These are phyloP conservation scores for Pterocles burchelli DNA, from an alignment of 2,113 vertebrate genomes.

Conservation along the genomic window DNA sequence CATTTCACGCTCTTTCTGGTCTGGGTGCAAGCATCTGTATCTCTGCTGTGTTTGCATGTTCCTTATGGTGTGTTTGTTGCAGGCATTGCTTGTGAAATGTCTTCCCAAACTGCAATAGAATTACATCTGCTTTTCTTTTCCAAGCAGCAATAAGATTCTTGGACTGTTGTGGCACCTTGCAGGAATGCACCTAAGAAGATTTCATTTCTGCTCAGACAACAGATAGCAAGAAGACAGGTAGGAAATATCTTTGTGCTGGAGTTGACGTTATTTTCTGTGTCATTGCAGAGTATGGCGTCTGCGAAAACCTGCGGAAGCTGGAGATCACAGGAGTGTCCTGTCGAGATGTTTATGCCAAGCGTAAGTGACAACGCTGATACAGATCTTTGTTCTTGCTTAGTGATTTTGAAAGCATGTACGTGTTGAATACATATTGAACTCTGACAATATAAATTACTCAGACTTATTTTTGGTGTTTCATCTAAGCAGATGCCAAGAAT, in stretches of 20 bases:
- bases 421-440: not conserved
- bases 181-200: not conserved
- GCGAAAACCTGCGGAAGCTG: slow-evolving; percentile 88
- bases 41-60: not conserved
- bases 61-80: not conserved
- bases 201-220: not conserved
- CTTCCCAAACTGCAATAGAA: not conserved
- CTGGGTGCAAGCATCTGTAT: not conserved
- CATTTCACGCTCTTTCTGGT: not conserved
- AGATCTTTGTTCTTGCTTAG: not conserved
- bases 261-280: not conserved
- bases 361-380: slow-evolving; percentile 76
- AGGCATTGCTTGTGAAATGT: not conserved
- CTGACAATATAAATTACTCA: not conserved
- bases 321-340: slow-evolving; percentile 90
- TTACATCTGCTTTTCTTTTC: not conserved
- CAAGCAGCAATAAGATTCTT: not conserved
- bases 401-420: not conserved
- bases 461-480: not conserved
- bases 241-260: not conserved
- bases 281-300: slow-evolving; percentile 90
- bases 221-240: not conserved
- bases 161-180: not conserved
- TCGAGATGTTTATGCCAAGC: slow-evolving; percentile 93
- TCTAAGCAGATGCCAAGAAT: not conserved